Percentiles rank a stretch among this genome's conserved stretches.
phyloP scores from a whole-genome alignment of 1,140 invertebrate species.

The Spodoptera frugiperda region DNA sequence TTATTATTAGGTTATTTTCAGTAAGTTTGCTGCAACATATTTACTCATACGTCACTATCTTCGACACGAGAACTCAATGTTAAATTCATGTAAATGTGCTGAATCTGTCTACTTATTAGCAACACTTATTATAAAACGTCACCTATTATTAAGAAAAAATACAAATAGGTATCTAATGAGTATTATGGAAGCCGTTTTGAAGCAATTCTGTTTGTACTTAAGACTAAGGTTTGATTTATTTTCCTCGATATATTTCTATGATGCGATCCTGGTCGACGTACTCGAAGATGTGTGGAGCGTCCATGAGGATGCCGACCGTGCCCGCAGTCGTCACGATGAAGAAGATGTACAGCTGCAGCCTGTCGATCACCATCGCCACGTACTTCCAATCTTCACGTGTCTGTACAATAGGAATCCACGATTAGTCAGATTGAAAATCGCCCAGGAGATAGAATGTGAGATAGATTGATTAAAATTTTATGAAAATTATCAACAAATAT shows the following conservation, averaged over 20 bases:
- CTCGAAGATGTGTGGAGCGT: constrained; percentile 99
- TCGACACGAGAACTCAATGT: neutral
- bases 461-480: too few relatives aligned
- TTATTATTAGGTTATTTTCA: constrained; percentile 16
- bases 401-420: constrained; percentile 85
- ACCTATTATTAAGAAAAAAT: constrained; percentile 31
- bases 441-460: neutral
- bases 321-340: constrained; percentile 98
- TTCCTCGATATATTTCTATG: constrained; percentile 97
- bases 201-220: constrained; percentile 42
- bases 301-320: constrained; percentile 98
- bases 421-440: neutral
- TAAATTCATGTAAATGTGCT: constrained; percentile 12
- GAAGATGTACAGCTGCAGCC: constrained; percentile 98
- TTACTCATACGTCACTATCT: neutral
- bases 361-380: constrained; percentile 99
- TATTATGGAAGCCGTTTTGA: constrained; percentile 52
- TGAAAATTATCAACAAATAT: too few relatives aligned
- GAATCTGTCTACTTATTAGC: constrained; percentile 12
- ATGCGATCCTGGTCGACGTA: constrained; percentile 99
- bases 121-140: constrained; percentile 29
- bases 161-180: constrained; percentile 40
- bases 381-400: constrained; percentile 99
- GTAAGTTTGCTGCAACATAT: neutral
- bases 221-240: constrained; percentile 86